These are phyloP conservation scores for Mylabris phalerata DNA, from an alignment of 1,140 invertebrate species.

Conservation along the genomic window DNA sequence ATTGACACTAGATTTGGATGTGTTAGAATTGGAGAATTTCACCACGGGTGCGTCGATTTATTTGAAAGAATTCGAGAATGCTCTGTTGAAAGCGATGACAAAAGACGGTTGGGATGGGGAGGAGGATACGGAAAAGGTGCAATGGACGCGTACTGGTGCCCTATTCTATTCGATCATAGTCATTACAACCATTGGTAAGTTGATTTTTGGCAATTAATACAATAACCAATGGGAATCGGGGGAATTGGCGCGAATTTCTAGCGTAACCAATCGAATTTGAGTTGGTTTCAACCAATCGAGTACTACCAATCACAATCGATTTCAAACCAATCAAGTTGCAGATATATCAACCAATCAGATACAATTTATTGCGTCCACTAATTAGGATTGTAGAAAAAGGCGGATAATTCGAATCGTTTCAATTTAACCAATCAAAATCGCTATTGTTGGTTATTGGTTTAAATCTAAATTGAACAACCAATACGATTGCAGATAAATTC, in stretches of 20 bases:
- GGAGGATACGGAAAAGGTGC: conserved; percentile 65
- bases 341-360: too few relatives aligned
- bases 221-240: neutral
- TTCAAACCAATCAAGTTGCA: too few relatives aligned
- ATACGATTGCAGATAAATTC: too few relatives aligned
- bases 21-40: conserved; percentile 68
- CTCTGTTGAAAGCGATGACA: conserved; percentile 75
- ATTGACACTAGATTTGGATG: conserved; percentile 56
- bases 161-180: conserved; percentile 97
- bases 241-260: too few relatives aligned
- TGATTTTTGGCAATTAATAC: conserved; percentile 32
- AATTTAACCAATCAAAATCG: too few relatives aligned
- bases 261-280: too few relatives aligned
- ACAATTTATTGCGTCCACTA: too few relatives aligned
- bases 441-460: too few relatives aligned
- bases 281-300: neutral
- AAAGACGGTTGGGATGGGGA: conserved; percentile 88
- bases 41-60: conserved; percentile 52
- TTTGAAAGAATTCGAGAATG: conserved; percentile 72
- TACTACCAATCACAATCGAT: too few relatives aligned
- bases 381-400: too few relatives aligned
- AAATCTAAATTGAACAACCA: too few relatives aligned
- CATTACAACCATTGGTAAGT: conserved; percentile 87
- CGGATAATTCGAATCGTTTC: too few relatives aligned
- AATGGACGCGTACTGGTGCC: conserved; percentile 87